Conservation (phyloP, 1,140 invertebrate species). For the Drosophila watanabei region DNA sequence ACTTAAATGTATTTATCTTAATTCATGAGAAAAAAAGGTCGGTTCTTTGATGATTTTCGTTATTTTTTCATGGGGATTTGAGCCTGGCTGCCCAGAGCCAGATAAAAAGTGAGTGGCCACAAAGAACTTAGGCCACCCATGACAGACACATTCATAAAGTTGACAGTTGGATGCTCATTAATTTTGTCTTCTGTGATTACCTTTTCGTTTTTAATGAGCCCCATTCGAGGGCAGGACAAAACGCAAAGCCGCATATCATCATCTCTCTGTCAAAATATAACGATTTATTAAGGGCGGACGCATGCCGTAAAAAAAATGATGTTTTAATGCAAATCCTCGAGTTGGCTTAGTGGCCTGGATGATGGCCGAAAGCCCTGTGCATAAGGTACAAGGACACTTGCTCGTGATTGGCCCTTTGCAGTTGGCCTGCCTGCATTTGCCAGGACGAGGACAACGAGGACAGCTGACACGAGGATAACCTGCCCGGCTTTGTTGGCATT, state of each 20-base stretch:
- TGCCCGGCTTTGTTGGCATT: slow-evolving; percentile 29
- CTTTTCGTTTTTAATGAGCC: slow-evolving; percentile 51
- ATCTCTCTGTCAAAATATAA: slow-evolving; percentile 29
- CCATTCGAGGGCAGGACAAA: not conserved
- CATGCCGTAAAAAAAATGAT: slow-evolving; percentile 39
- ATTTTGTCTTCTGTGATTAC: slow-evolving; percentile 44
- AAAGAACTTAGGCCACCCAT: slow-evolving; percentile 25
- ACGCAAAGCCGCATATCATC: slow-evolving; percentile 44
- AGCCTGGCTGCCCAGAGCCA: slow-evolving; percentile 2
- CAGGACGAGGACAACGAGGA: slow-evolving; percentile 8
- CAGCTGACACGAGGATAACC: slow-evolving; percentile 32
- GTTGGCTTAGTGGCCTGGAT: slow-evolving; percentile 17
- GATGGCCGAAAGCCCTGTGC: slow-evolving; percentile 12
- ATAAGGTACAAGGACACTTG: slow-evolving; percentile 18
- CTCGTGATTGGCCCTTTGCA: slow-evolving; percentile 49
- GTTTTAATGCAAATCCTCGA: slow-evolving; percentile 50
- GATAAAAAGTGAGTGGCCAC: slow-evolving; percentile 37
- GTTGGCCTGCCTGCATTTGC: slow-evolving; percentile 19
- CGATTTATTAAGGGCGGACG: slow-evolving; percentile 16
- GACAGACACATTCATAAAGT: slow-evolving; percentile 44
- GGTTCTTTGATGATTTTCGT: slow-evolving; percentile 58
- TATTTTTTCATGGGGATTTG: slow-evolving; percentile 17
- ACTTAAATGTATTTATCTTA: slow-evolving; percentile 27
- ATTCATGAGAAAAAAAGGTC: slow-evolving; percentile 30
- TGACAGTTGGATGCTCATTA: slow-evolving; percentile 53